A percentile compares a stretch with the other conserved stretches of the same genome.
Evolutionary conservation across 1,140 invertebrate genomes (phyloP).

Genomic region (Drosophila seguyi): DNA sequence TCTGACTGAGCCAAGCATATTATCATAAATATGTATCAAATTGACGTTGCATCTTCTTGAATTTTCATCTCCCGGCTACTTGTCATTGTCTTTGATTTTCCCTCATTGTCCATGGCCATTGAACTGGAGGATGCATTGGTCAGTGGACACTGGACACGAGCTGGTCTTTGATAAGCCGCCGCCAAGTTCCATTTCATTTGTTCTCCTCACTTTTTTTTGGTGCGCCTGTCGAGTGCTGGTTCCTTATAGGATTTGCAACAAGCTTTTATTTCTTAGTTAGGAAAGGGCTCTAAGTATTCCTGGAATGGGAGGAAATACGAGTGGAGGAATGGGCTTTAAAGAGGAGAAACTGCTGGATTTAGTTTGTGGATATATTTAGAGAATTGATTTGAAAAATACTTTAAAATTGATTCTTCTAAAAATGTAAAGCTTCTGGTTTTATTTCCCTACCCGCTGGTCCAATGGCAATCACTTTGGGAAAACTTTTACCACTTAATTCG

Average conservation of each 20-base stretch:
- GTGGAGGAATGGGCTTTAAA: not conserved
- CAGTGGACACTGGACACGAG: constrained; percentile 47
- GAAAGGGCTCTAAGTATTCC: constrained; percentile 16
- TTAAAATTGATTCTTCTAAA: too few species aligned
- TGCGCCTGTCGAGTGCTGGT: constrained; percentile 46
- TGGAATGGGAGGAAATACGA: constrained; percentile 8
- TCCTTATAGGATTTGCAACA: constrained; percentile 57
- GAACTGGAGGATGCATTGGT: constrained; percentile 50
- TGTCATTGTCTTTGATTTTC: constrained; percentile 83
- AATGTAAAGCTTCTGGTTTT: not conserved
- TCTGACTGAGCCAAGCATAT: constrained; percentile 65
- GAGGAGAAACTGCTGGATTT: not conserved
- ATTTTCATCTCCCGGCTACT: constrained; percentile 81
- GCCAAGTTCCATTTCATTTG: constrained; percentile 38
- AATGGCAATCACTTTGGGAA: constrained; percentile 6
- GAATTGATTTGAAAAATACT: not conserved
- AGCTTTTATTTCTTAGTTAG: constrained; percentile 59
- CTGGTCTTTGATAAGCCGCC: constrained; percentile 75
- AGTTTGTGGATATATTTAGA: not conserved
- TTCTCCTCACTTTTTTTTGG: constrained; percentile 29
- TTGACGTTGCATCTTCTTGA: constrained; percentile 83
- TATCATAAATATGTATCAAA: constrained; percentile 84
- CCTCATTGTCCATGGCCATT: constrained; percentile 77
- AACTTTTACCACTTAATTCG: constrained; percentile 63
- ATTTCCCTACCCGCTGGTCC: not conserved